Conservation (phyloP, 2,888 invertebrate genomes). For the Acanthosepion lycidas region DNA sequence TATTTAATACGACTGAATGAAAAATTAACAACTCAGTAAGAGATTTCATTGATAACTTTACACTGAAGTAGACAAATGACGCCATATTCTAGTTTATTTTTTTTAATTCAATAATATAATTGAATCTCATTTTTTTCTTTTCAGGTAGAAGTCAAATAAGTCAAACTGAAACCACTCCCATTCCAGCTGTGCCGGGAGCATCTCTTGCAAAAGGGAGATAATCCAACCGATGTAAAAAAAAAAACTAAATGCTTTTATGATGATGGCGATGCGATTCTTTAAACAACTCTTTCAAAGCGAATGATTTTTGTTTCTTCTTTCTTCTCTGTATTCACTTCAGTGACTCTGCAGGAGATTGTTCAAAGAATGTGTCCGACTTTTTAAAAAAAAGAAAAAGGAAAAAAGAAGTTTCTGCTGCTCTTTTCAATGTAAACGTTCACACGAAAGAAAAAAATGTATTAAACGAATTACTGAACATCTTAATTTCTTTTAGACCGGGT, state of each 20-base stretch:
- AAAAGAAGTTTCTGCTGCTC: background rate
- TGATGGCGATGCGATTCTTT: background rate
- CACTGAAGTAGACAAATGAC: background rate
- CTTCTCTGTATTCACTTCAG: background rate
- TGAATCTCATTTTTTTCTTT: background rate
- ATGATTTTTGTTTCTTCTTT: background rate
- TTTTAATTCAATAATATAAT: background rate
- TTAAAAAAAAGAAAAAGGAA: background rate
- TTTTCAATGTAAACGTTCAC: background rate
- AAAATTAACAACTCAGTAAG: background rate
- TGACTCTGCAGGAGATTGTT: background rate
- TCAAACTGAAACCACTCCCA: background rate
- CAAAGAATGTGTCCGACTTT: background rate
- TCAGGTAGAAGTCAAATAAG: background rate
- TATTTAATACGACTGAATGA: background rate
- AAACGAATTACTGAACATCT: background rate
- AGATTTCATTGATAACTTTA: background rate
- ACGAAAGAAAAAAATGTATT: background rate
- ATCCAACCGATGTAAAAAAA: background rate
- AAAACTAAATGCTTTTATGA: background rate
- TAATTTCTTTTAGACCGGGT: background rate
- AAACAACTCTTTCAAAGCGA: background rate
- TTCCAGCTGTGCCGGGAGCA: background rate
- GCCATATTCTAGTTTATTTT: too few relatives aligned
- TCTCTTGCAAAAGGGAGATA: background rate